Conservation (phyloP, 2,888 invertebrate genomes). For the Desoria tigrina region DNA sequence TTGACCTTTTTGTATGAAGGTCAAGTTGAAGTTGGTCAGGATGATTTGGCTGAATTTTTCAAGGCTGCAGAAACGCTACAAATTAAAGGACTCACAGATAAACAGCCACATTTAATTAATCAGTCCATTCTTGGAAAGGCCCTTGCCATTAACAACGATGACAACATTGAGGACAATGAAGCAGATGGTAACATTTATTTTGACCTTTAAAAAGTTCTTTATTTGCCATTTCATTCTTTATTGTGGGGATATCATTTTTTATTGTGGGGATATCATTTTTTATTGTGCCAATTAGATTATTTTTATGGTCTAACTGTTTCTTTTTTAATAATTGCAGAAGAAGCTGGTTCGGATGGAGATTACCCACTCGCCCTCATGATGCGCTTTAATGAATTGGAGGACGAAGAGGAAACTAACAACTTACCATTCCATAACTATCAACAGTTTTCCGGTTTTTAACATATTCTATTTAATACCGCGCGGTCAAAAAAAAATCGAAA, state of each 20-base stretch:
- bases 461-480: slow-evolving; percentile 66
- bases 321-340: background rate
- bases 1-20: slow-evolving; percentile 91
- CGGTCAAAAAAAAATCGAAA: no score
- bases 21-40: slow-evolving; percentile 85
- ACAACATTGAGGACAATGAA: no score
- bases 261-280: no score
- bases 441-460: no score
- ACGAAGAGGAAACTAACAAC: background rate
- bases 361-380: background rate
- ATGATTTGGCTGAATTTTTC: slow-evolving; percentile 80
- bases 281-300: no score
- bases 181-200: no score
- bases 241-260: no score
- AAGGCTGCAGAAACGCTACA: slow-evolving; percentile 84
- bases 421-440: no score
- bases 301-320: no score
- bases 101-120: background rate
- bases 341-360: background rate
- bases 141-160: background rate
- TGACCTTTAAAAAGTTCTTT: no score
- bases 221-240: no score
- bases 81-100: slow-evolving; percentile 71
- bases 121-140: background rate
- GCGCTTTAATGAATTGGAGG: background rate